Base-by-base conservation (phyloP, 2,888 invertebrate genomes). In the Drosophila paucipuncta region DNA sequence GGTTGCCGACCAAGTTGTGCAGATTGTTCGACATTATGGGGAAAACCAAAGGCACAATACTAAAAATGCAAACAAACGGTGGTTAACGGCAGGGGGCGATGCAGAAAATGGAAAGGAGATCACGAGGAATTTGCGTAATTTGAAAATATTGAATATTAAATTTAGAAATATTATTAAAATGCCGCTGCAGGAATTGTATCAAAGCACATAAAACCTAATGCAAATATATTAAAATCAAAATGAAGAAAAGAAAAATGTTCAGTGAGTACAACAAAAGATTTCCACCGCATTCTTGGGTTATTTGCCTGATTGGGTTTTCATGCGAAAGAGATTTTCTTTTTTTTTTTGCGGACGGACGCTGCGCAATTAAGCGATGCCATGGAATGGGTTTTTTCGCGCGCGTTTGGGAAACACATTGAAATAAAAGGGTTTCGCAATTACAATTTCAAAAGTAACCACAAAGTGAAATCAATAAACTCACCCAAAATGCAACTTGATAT, bases 71-170 rank as follows among this genome's bases (percentile, higher is more conserved):
- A 82, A 85, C 70, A 76, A 74, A 72, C 55, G 33, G 54, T 25
- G 35, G 28, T 11, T 28, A 28, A 37, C 35, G 37, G 30, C 28
- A 33, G 39, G 25, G 33, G 6, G 47, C 5, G 18, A 49, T 25
- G 16, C 25, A 39, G 13, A 58, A 37, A 39, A 11, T 41, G 53
- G 52, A 50, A 18, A n/a, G 33, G 61, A 65, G 73, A 73, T 75
- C 49, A 58, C 54, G 28, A 54, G 73, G 85, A 90, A 85, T 90
- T 90, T 73, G 69, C 73, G 80, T 82, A 88, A 85, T 90, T 85
- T 76, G 61, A 80, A 80, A 83, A 85, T 88, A 88, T 90, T 87
- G 83, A 88, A 90, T 88, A 82, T 90, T 69, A 78, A 74, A 79
- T 76, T 88, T 47, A 70, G 73, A 63, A 69, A 78, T 78, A 72